phyloP scores from a whole-genome alignment of 2,888 invertebrate genomes.

The Drosophila yooni region DNA sequence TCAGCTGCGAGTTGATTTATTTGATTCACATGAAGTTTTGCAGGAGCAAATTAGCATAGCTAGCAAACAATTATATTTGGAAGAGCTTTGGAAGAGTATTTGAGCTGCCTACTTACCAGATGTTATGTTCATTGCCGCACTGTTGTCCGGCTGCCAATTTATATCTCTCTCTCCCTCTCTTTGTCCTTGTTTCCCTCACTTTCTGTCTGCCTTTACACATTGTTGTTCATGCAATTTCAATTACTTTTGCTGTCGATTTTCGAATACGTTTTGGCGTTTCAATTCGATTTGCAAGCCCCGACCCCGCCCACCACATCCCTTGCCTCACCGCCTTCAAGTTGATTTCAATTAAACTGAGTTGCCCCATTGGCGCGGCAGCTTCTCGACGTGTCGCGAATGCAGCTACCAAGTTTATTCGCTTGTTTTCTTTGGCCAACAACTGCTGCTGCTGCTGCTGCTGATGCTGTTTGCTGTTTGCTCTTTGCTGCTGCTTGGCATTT shows the following conservation, averaged over 20 bases:
- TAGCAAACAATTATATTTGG: neutral
- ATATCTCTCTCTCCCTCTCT: constrained; percentile 23
- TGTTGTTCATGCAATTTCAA: constrained; percentile 83
- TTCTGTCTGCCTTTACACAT: constrained; percentile 49
- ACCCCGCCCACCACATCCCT: constrained; percentile 37
- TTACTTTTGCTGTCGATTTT: constrained; percentile 81
- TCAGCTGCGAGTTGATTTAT: neutral
- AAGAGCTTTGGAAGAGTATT: constrained; percentile 22
- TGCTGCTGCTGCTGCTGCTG: constrained; percentile 29
- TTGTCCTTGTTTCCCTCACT: neutral
- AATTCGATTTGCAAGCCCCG: constrained; percentile 73
- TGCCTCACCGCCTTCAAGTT: constrained; percentile 45
- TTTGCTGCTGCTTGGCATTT: constrained; percentile 53
- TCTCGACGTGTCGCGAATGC: constrained; percentile 78
- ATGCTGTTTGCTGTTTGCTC: neutral
- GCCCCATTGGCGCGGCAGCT: constrained; percentile 69
- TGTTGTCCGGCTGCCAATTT: constrained; percentile 65
- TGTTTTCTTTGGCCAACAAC: constrained; percentile 66
- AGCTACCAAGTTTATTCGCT: constrained; percentile 74
- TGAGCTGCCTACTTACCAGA: neutral
- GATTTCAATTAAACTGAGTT: constrained; percentile 81
- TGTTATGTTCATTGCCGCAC: constrained; percentile 34
- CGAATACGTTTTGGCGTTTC: constrained; percentile 77
- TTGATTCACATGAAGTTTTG: neutral
- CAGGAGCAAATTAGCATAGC: constrained; percentile 1